A percentile compares a stretch with the other conserved stretches of the same genome.
Conservation (phyloP, 2,888 invertebrate species). For the Hypena proboscidalis region DNA sequence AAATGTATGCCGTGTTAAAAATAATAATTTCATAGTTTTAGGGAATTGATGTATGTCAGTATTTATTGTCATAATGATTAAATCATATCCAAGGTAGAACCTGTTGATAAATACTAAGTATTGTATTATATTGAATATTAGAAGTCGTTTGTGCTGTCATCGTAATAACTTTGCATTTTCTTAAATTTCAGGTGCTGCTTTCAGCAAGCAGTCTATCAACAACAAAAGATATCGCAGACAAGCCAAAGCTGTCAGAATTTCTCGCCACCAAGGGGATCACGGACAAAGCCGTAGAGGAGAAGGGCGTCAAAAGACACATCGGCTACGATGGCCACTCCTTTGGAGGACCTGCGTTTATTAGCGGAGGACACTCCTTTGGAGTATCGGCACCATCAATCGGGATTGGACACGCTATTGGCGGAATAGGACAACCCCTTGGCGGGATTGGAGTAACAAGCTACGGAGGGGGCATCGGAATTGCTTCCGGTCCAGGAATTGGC, state of each 20-base stretch:
- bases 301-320: conserved; percentile 71
- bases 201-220: conserved; percentile 66
- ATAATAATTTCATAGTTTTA: too few species aligned
- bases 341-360: conserved; percentile 25
- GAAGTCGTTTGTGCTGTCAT: too few species aligned
- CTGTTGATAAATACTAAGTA: too few species aligned
- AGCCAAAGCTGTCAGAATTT: conserved; percentile 66
- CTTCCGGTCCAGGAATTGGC: conserved; percentile 17
- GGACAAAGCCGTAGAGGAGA: conserved; percentile 59
- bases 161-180: too few species aligned
- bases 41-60: too few species aligned
- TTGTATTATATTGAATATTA: too few species aligned
- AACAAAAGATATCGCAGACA: conserved; percentile 59
- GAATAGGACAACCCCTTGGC: conserved; percentile 29
- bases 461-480: conserved; percentile 20
- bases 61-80: too few species aligned
- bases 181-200: conserved; percentile 68
- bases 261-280: conserved; percentile 69
- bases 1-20: too few species aligned
- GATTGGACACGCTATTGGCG: conserved; percentile 30
- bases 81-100: too few species aligned
- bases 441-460: conserved; percentile 22
- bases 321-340: conserved; percentile 36
- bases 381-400: conserved; percentile 27
- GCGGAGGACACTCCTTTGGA: conserved; percentile 8